A percentile compares a stretch with the other conserved stretches of the same genome.
Evolutionary conservation across 2,888 invertebrate genomes (phyloP).

Genomic region (Girardia tigrina): DNA sequence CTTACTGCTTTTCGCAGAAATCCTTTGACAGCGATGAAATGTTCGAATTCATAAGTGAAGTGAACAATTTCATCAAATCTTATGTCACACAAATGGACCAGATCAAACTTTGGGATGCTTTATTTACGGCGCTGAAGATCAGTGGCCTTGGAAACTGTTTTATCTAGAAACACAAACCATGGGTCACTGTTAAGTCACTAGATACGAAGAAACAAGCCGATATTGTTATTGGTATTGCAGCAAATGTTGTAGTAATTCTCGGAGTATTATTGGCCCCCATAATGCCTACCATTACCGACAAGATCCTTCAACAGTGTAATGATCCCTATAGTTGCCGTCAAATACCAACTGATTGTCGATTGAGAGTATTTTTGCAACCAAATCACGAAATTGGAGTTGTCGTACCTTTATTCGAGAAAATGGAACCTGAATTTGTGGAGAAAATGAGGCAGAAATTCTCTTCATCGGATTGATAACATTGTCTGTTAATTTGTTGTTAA

Average conservation of each 20-base stretch:
- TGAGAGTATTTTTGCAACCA: not conserved
- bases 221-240: slow-evolving; percentile 65
- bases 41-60: slow-evolving; percentile 61
- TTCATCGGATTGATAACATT: too few relatives aligned
- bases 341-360: not conserved
- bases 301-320: slow-evolving; percentile 24
- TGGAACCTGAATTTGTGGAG: slow-evolving; percentile 20
- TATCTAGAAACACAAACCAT: slow-evolving; percentile 83
- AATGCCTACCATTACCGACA: slow-evolving; percentile 60
- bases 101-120: slow-evolving; percentile 48
- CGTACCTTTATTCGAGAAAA: slow-evolving; percentile 30
- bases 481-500: too few relatives aligned
- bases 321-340: not conserved
- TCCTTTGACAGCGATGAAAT: slow-evolving; percentile 59
- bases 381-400: slow-evolving; percentile 30
- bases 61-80: slow-evolving; percentile 63
- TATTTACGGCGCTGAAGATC: slow-evolving; percentile 29
- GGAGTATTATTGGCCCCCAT: slow-evolving; percentile 72
- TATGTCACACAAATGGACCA: slow-evolving; percentile 65
- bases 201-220: slow-evolving; percentile 64
- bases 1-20: too few relatives aligned
- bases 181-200: slow-evolving; percentile 72
- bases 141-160: slow-evolving; percentile 82
- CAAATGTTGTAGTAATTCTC: slow-evolving; percentile 66
- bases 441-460: slow-evolving; percentile 11